Percentiles rank a stretch among this genome's conserved stretches.
These are phyloP conservation scores for Opisthocomus hoazin DNA, from an alignment of 2,113 vertebrate species.

Conservation along the genomic window DNA sequence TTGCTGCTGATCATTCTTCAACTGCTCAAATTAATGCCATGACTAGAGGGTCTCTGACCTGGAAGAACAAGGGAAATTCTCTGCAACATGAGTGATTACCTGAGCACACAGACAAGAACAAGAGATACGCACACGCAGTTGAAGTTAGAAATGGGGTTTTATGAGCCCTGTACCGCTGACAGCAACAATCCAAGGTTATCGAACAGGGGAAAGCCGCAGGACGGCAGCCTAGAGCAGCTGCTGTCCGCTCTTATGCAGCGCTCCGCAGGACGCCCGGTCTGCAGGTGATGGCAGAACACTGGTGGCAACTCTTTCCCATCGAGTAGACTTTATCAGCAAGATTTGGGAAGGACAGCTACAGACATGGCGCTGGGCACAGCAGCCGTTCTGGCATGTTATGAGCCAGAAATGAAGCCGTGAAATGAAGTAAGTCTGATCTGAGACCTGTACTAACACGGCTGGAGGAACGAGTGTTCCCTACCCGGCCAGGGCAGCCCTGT, in stretches of 20 bases:
- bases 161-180: background rate
- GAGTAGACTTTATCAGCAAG: background rate
- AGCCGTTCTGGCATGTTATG: background rate
- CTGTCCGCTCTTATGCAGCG: background rate
- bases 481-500: background rate
- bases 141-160: background rate
- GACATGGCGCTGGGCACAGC: background rate
- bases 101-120: slow-evolving; percentile 3
- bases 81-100: slow-evolving; percentile 30
- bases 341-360: background rate
- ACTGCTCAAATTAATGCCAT: slow-evolving; percentile 19
- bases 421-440: background rate
- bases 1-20: background rate
- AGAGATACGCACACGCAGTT: background rate
- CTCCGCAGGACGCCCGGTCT: background rate
- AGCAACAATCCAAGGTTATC: slow-evolving; percentile 21
- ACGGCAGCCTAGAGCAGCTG: background rate
- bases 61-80: slow-evolving; percentile 23
- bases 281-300: background rate
- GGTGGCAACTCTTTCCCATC: background rate
- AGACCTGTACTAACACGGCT: background rate
- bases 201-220: background rate
- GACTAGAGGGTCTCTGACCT: slow-evolving; percentile 20
- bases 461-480: background rate
- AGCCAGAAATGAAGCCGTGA: background rate